These are phyloP conservation scores for Daphoenositta chrysoptera DNA, from an alignment of 2,113 vertebrate genomes.

Conservation along the genomic window DNA sequence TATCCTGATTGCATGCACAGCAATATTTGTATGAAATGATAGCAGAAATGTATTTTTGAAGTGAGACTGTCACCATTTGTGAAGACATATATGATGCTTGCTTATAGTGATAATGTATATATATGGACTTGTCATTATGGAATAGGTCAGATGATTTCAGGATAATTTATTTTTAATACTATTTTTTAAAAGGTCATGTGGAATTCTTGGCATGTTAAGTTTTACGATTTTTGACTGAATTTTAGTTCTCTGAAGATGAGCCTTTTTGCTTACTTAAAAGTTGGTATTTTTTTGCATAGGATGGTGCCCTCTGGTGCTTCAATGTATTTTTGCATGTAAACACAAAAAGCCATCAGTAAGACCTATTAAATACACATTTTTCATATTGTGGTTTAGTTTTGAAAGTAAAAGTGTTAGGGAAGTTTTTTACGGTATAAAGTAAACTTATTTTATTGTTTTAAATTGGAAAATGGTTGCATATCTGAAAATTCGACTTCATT, in stretches of 20 bases:
- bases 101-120: not conserved
- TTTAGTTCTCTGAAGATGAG: not conserved
- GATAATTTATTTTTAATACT: not conserved
- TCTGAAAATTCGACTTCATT: not conserved
- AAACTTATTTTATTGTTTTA: not conserved
- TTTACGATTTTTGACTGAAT: not conserved
- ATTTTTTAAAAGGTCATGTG: not conserved
- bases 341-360: not conserved
- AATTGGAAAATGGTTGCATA: not conserved
- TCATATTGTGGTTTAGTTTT: not conserved
- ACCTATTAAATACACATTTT: not conserved
- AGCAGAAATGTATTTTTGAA: not conserved
- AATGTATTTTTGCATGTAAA: not conserved
- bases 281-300: not conserved
- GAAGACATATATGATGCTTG: not conserved
- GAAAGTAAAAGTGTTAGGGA: not conserved
- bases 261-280: not conserved
- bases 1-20: not conserved
- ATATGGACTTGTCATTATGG: not conserved
- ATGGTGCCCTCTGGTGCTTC: constrained; percentile 52
- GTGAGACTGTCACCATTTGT: not conserved
- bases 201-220: not conserved
- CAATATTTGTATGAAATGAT: not conserved
- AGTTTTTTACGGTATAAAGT: not conserved
- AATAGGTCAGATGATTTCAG: not conserved